Conservation (phyloP, 2,888 invertebrate species). For the Caenorhabditis imperialis region DNA sequence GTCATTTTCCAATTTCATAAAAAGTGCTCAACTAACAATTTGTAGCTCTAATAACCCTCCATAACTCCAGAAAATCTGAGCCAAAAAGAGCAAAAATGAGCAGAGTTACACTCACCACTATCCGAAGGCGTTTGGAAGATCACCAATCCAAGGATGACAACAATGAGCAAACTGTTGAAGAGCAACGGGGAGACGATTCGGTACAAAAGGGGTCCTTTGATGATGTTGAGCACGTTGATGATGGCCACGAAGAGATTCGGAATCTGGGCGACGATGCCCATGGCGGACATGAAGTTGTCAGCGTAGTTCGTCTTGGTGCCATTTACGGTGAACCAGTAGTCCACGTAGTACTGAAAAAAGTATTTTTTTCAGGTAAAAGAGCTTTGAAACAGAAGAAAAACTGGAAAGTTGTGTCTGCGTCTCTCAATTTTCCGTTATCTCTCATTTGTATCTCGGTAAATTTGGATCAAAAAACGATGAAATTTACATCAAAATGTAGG, state of each 20-base stretch:
- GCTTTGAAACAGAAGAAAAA: no score
- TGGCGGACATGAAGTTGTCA: constrained; percentile 87
- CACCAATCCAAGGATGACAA: constrained; percentile 79
- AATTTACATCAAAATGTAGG: no score
- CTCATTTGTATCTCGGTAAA: no score
- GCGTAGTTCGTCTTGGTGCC: constrained; percentile 81
- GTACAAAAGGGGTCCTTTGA: constrained; percentile 88
- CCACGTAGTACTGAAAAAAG: constrained; percentile 83
- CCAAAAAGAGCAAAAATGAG: no score
- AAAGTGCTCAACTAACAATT: no score
- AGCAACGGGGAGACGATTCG: constrained; percentile 84
- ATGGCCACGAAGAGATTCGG: constrained; percentile 91
- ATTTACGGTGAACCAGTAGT: constrained; percentile 85
- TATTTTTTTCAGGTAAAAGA: not conserved
- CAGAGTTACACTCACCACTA: constrained; percentile 33
- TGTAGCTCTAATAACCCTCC: no score
- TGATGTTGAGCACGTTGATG: constrained; percentile 70
- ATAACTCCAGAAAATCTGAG: no score
- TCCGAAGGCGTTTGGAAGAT: constrained; percentile 78
- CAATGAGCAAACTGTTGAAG: constrained; percentile 77
- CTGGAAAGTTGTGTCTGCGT: no score
- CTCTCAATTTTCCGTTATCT: no score
- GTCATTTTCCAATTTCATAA: no score
- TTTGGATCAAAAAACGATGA: no score
- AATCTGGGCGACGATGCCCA: constrained; percentile 91